Evolutionary conservation across 2,888 invertebrate genomes (phyloP), one percentile per base, ranked within the genome.

Genomic region (Spilarctia lutea): DNA sequence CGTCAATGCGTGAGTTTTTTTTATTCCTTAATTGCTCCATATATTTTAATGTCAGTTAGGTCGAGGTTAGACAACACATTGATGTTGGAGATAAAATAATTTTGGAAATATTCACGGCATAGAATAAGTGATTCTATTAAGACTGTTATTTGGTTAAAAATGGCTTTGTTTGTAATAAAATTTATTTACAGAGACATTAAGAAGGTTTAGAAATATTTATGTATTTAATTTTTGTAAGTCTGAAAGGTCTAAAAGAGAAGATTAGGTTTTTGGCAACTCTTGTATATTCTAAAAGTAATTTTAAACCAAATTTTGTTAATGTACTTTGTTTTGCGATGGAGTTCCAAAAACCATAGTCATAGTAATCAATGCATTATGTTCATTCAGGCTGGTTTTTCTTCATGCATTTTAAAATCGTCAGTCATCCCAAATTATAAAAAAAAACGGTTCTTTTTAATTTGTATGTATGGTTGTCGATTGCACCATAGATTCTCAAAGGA

Each of bases 11-110:
- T 86, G 83, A 75, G 86, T 92, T 94, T 94, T 94, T n/a, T 94
- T 92, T 91, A 88, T 81, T 82, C 84, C 88, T 91, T 94, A 94
- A 94, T 95, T 94, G 92, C 91, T 86, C 73, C 87, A 86, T 91
- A 93, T 94, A 92, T 92, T 84, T 85, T 81, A 84, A 82, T 60
- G 84, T 80, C 83, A 35, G 77, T 75, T 73, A 79, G 79, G 81
- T 75, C 75, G 81, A 67, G 80, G 84, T 85, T 81, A 84, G 77
- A 83, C 72, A 79, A 75, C 74, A 72, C 67, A 76, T 75, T 80
- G 74, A 76, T 76, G 81, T 76, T 74, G 71, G 16, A 70, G 75
- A 78, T 78, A 77, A 81, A 78, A 81, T 77, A 75, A 79, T 83
- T 84, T 83, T 76, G 70, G 72, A 79, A 76, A 84, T 77, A 70